Evolutionary conservation across 1,140 invertebrate genomes (phyloP), one percentile per base, ranked within the genome.

Genomic region (Ptiloglossa arizonensis): DNA sequence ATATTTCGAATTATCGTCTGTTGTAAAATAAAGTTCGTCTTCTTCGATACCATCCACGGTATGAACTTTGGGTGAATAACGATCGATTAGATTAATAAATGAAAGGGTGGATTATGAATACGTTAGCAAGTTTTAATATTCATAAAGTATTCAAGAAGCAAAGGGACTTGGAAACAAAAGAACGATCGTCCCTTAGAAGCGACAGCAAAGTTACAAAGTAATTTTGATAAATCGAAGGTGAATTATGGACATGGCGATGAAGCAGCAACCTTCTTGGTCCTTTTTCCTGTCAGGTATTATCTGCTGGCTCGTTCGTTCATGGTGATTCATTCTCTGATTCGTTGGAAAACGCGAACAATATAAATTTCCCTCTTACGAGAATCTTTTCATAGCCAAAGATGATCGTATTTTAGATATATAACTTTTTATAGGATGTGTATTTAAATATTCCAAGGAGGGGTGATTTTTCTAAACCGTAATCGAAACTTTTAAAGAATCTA

Each of bases 281-380:
- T 62, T 41, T 62, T 62, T 62, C 38, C 59, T 41, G 19, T 24
- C 59, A 6, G 35, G n/a, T 35, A 62, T 62, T 62, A 62, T 62
- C 59, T 62, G 35, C 19, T 4, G 19, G 32, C n/a, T 41, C 22
- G 35, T 41, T 41, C 35, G 11, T 62, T 62, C 59, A 15, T 35
- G 35, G n/a, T 62, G 59, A 62, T 62, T 62, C 35, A 62, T 62
- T 62, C 44, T 62, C 59, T 41, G 59, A 62, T 62, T 62, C 59
- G 32, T 62, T 41, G 35, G 35, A n/a, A 62, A 32, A 62, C 59
- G 35, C n/a, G 6, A 41, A 62, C 59, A 41, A 41, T 35, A 62
- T 41, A 41, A 62, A 41, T 62, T 62, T 62, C 59, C 5, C 3
- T 5, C n/a, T 19, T 24, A 13, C 32, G n/a, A 11, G 22, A 41